A percentile compares a stretch with the other conserved stretches of the same genome.
Evolutionary conservation across 2,797 vertebrate species (phyloP).

Genomic region (Alcedo quadribrachys): DNA sequence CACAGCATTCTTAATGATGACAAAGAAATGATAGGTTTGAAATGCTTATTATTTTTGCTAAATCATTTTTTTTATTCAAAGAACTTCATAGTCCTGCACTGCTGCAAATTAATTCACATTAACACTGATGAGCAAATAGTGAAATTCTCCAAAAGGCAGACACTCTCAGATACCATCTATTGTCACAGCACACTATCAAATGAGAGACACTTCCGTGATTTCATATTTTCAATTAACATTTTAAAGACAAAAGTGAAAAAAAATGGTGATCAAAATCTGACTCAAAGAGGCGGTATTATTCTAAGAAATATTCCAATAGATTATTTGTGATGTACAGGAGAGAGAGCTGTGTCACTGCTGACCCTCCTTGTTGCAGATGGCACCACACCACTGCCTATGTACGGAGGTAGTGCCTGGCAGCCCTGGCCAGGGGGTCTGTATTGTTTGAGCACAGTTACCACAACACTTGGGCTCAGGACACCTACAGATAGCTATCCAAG

Average conservation of each 20-base stretch:
- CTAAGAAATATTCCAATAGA: neutral
- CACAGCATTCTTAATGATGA: neutral
- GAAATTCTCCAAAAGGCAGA: neutral
- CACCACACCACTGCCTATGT: neutral
- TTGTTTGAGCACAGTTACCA: rapidly evolving
- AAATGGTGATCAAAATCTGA: neutral
- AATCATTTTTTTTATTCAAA: neutral
- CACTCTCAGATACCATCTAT: neutral
- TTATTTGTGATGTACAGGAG: neutral
- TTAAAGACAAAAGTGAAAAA: neutral
- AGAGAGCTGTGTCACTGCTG: neutral
- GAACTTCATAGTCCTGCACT: neutral
- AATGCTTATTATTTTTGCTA: neutral
- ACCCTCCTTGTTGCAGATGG: neutral
- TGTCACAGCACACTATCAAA: neutral
- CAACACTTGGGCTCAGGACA: rapidly evolving
- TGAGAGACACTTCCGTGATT: neutral
- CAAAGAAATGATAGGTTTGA: neutral
- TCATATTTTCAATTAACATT: neutral
- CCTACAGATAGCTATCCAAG: rapidly evolving
- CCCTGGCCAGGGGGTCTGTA: rapidly evolving
- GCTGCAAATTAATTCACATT: neutral
- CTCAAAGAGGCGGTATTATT: neutral
- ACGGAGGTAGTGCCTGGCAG: neutral
- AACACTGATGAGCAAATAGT: neutral